These are phyloP conservation scores for Prinia subflava DNA, from an alignment of 2,113 vertebrate genomes.

Conservation along the genomic window DNA sequence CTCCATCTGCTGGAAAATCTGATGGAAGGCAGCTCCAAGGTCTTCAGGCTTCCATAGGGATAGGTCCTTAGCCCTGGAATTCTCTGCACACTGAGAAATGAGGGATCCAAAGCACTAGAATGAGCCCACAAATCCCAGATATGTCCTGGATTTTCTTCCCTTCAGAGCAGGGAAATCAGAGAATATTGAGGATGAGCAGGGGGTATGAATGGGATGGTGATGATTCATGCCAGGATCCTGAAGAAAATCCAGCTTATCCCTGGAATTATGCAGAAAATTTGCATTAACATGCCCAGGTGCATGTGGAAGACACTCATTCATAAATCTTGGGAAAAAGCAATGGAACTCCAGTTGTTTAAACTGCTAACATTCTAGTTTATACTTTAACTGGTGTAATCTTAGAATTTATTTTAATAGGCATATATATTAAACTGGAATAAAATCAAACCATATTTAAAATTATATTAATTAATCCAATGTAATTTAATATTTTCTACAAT, in stretches of 20 bases:
- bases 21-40: not conserved
- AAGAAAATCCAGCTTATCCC: not conserved
- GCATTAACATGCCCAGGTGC: not conserved
- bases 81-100: not conserved
- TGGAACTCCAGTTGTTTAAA: not conserved
- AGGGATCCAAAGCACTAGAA: not conserved
- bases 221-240: too few relatives aligned
- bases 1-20: not conserved
- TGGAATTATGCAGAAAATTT: not conserved
- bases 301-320: not conserved
- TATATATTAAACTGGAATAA: not conserved
- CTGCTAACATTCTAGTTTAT: too few relatives aligned
- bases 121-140: not conserved
- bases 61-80: not conserved
- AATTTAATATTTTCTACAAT: not conserved
- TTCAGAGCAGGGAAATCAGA: accelerated
- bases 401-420: not conserved
- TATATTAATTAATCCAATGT: not conserved
- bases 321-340: not conserved
- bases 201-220: too few relatives aligned
- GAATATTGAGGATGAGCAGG: not conserved
- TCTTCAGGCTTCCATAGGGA: not conserved
- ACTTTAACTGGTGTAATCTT: not conserved
- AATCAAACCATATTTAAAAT: not conserved
- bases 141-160: not conserved